phyloP scores from a whole-genome alignment of 2,888 invertebrate genomes.

The Cepaea hortensis region DNA sequence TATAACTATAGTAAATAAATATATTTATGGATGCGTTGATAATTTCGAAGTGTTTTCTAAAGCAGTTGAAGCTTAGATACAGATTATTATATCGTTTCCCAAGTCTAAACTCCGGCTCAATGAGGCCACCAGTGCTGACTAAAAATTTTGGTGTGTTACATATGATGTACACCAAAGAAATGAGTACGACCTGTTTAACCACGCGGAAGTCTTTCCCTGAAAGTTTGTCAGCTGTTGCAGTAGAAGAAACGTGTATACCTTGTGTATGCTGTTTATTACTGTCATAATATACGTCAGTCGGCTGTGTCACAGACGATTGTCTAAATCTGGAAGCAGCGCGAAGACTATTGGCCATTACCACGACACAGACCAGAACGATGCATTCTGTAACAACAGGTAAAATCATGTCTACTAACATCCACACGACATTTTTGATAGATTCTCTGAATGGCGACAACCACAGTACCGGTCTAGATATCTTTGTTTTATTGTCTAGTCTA shows the following conservation, averaged over 20 bases:
- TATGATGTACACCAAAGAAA: constrained; percentile 12
- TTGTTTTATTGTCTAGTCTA: not conserved
- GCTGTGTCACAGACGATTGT: no score
- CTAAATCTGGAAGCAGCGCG: no score
- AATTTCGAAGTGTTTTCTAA: not conserved
- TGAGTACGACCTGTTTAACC: constrained; percentile 3
- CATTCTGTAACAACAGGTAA: not conserved
- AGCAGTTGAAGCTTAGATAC: not conserved
- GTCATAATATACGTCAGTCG: no score
- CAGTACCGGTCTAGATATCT: not conserved
- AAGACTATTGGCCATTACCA: not conserved
- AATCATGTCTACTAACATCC: not conserved
- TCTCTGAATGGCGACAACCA: not conserved
- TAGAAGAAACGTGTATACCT: no score
- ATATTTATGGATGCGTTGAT: not conserved
- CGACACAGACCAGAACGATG: not conserved
- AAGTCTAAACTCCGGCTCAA: constrained; percentile 10
- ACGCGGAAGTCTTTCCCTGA: constrained; percentile 24
- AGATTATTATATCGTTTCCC: not conserved
- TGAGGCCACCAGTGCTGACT: not conserved
- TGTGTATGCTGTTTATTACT: no score
- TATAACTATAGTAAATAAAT: constrained; percentile 11
- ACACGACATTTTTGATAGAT: not conserved
- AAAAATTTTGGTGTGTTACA: constrained; percentile 28
- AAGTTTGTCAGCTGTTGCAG: not conserved